Evolutionary conservation across 2,888 invertebrate species (phyloP), one percentile per base, ranked within the genome.

Genomic region (Acronicta alni): DNA sequence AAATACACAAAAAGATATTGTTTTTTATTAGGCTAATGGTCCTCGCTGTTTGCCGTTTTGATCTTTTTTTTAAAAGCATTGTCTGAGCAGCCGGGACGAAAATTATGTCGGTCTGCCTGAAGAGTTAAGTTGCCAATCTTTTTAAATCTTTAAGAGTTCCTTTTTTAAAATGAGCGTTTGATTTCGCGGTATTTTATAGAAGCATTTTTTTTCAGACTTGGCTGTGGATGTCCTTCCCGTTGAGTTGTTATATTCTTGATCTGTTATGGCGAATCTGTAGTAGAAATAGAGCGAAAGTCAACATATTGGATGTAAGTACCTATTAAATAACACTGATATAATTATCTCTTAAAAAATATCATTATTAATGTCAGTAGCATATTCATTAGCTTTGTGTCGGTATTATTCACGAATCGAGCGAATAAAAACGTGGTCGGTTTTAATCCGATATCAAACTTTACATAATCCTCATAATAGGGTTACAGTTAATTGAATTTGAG

Each of bases 221-320:
- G 93, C 41, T 88, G 57, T 94, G 93, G 93, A 90, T 94, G 89
- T 80, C 83, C 1, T 43, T 91, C 37, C 93, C 94, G 4, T 64
- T 94, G 17, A 76, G 71, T 26, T 91, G 89, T 67, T 94, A 88
- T 64, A 77, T 86, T 38, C 23, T 92, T 43, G 94, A 94, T 79
- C 79, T 91, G 10, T 30, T 93, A 38, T 94, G 94, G 94, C 81
- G 94, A 57, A 83, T 93, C 68, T 89, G 88, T 43, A 84, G 89
- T 12, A 88, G 94, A 59, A 94, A 94, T 72, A 82, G 83, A 16
- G 82, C 89, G 1, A 80, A 72, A 62, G 85, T 90, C 35, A 79
- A 86, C 44, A 88, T 93, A 66, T 68, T 91, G 59, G 81, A 91
- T 62, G 93, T 93, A 80, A 89, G 90, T 85, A 26, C 6, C 12